Conservation (phyloP, 2,113 vertebrate species). For the Megalops atlanticus region DNA sequence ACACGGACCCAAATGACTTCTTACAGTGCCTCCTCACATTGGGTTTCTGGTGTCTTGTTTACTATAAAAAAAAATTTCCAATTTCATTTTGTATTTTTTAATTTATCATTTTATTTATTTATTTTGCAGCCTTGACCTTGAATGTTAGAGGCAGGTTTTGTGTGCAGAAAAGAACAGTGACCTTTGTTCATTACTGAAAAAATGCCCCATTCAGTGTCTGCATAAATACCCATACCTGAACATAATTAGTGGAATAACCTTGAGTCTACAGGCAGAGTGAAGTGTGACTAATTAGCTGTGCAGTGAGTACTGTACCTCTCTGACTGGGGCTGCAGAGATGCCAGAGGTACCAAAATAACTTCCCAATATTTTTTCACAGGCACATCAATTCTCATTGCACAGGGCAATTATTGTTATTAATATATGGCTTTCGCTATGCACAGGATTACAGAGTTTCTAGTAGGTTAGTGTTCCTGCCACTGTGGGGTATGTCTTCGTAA, state of each 20-base stretch:
- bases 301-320: slow-evolving; percentile 44
- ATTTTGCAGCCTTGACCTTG: not conserved
- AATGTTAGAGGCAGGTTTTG: not conserved
- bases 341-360: not conserved
- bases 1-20: not conserved
- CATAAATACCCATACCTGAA: slow-evolving; percentile 55
- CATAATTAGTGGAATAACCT: slow-evolving; percentile 64
- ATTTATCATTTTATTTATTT: not conserved
- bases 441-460: not conserved
- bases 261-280: slow-evolving; percentile 57
- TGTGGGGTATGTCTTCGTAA: not conserved
- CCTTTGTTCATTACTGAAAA: slow-evolving; percentile 41
- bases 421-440: not conserved
- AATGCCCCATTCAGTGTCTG: slow-evolving; percentile 42
- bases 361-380: not conserved
- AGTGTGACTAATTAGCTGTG: slow-evolving; percentile 62
- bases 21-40: not conserved
- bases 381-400: slow-evolving; percentile 3
- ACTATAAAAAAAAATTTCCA: too few relatives aligned
- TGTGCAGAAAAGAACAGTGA: slow-evolving; percentile 34
- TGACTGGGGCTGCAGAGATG: slow-evolving; percentile 20
- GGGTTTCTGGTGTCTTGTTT: not conserved
- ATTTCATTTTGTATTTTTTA: too few relatives aligned
- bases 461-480: not conserved
- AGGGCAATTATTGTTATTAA: not conserved